Percentiles rank a stretch among this genome's conserved stretches.
These are phyloP conservation scores for Oreonectes daqikongensis DNA, from an alignment of 2,797 vertebrate genomes.

Conservation along the genomic window DNA sequence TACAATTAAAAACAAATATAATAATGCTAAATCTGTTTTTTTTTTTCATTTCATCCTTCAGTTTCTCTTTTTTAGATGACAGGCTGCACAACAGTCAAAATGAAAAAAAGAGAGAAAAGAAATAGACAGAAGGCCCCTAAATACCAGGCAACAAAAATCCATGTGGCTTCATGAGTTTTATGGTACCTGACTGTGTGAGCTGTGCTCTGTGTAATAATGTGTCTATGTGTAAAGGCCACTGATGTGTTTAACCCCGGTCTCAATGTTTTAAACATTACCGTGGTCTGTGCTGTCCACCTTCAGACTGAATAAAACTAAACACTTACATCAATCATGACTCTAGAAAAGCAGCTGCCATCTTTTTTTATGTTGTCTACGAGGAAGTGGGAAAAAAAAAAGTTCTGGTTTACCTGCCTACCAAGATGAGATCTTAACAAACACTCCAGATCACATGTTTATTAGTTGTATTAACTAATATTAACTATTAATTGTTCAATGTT, in stretches of 20 bases:
- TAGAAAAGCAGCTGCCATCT: slow-evolving; percentile 38
- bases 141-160: slow-evolving; percentile 34
- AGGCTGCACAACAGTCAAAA: background rate
- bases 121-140: too few species aligned
- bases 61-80: background rate
- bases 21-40: background rate
- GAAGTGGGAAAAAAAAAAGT: slow-evolving; percentile 23
- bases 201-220: slow-evolving; percentile 21
- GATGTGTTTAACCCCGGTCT: slow-evolving; percentile 43
- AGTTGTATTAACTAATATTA: too few species aligned
- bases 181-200: slow-evolving; percentile 29
- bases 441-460: background rate
- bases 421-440: background rate
- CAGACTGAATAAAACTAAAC: slow-evolving; percentile 61
- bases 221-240: slow-evolving; percentile 26
- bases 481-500: too few species aligned
- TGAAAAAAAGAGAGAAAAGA: background rate
- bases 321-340: slow-evolving; percentile 60
- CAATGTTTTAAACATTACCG: slow-evolving; percentile 60
- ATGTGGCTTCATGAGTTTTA: slow-evolving; percentile 40
- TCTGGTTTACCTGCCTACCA: slow-evolving; percentile 26
- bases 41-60: background rate
- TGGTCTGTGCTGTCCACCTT: slow-evolving; percentile 46
- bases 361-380: slow-evolving; percentile 47
- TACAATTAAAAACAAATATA: background rate